phyloP scores from a whole-genome alignment of 2,797 vertebrate species.

The Hemitrygon akajei region DNA sequence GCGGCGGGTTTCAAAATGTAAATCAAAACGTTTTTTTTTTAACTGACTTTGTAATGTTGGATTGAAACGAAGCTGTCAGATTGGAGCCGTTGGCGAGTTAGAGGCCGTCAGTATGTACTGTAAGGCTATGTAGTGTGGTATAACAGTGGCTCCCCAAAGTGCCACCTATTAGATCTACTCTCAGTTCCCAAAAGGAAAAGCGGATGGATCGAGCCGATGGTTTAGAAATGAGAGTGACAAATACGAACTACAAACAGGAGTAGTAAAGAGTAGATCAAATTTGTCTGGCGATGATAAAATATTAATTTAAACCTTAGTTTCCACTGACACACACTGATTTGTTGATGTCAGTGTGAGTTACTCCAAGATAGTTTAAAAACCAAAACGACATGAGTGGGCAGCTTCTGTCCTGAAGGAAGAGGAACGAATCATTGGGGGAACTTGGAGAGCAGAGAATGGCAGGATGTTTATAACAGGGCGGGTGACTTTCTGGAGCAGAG shows the following conservation, averaged over 20 bases:
- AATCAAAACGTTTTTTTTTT: not conserved
- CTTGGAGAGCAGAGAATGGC: not conserved
- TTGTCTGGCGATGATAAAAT: not conserved
- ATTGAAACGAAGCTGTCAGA: not conserved
- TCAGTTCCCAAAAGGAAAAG: not conserved
- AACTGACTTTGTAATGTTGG: not conserved
- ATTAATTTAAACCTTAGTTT: not conserved
- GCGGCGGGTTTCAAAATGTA: not conserved
- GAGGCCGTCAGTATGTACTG: not conserved
- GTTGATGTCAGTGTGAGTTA: not conserved
- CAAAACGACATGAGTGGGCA: no score
- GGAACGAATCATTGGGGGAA: not conserved
- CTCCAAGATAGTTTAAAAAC: not conserved
- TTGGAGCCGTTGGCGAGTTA: no score
- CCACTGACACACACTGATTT: not conserved
- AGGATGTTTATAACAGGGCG: not conserved
- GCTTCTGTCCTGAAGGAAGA: not conserved
- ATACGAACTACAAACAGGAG: not conserved
- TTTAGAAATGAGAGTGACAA: not conserved
- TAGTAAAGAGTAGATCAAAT: not conserved
- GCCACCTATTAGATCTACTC: not conserved
- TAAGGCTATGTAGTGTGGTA: not conserved
- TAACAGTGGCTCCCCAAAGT: not conserved
- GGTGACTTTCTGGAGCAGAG: not conserved
- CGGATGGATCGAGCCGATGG: not conserved